Evolutionary conservation across 2,888 invertebrate genomes (phyloP).

Genomic region (Alcis repandata): DNA sequence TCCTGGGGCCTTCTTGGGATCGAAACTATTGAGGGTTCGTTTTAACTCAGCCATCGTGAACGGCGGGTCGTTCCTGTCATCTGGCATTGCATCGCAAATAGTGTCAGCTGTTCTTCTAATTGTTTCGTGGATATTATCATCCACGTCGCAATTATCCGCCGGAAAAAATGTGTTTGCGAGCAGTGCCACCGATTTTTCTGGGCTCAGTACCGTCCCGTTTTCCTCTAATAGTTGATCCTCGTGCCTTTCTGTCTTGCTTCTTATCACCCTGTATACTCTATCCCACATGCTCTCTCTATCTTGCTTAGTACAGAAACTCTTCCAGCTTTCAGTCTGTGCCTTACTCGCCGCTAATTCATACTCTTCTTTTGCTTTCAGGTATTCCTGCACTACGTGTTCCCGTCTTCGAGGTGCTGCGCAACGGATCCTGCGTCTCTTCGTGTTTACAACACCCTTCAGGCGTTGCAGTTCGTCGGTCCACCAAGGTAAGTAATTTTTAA

Average conservation of each 20-base stretch:
- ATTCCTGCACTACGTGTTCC: constrained; percentile 32
- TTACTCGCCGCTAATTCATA: constrained; percentile 28
- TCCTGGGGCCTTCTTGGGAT: constrained; percentile 46
- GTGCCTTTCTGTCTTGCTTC: neutral
- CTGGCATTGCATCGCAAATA: neutral
- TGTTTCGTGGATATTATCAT: constrained; percentile 2
- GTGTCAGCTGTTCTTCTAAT: neutral
- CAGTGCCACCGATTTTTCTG: constrained; percentile 1
- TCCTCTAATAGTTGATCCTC: constrained; percentile 4
- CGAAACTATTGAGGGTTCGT: constrained; percentile 5
- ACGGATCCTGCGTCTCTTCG: constrained; percentile 39
- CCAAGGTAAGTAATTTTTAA: constrained; percentile 39
- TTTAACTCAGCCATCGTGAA: constrained; percentile 31
- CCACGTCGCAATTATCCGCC: neutral
- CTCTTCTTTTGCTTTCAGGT: constrained; percentile 36
- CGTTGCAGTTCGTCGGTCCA: constrained; percentile 41
- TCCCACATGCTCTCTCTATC: constrained; percentile 29
- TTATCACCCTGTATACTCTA: constrained; percentile 22
- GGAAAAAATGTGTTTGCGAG: constrained; percentile 26
- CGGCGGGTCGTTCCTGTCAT: constrained; percentile 29
- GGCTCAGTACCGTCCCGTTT: neutral
- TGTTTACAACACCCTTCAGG: constrained; percentile 36
- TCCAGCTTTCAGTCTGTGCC: constrained; percentile 41
- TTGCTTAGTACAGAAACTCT: constrained; percentile 24
- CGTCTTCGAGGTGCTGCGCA: constrained; percentile 40